phyloP scores from a whole-genome alignment of 2,113 vertebrate genomes.

The Megatriorchis doriae region DNA sequence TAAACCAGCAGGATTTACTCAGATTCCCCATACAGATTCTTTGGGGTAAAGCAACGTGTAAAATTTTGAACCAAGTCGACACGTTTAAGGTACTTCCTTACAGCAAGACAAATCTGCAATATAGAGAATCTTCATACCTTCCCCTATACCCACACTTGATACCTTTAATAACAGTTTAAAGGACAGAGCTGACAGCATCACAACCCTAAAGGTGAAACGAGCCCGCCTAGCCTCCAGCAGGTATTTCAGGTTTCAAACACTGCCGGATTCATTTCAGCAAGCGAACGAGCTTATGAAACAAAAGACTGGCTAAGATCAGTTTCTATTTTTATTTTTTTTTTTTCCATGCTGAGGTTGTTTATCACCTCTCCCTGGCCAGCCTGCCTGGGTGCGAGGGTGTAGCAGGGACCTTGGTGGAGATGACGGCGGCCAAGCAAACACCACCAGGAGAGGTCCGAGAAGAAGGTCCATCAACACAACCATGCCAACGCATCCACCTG shows the following conservation, averaged over 20 bases:
- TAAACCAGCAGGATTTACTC: neutral
- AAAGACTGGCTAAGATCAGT: neutral
- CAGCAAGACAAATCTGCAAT: neutral
- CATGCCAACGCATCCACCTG: neutral
- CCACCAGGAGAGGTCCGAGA: neutral
- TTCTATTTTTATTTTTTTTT: neutral
- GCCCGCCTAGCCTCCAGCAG: neutral
- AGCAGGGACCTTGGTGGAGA: neutral
- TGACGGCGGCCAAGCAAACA: neutral
- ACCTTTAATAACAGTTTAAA: neutral
- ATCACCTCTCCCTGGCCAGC: neutral
- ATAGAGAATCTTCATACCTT: neutral
- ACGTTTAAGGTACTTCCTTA: neutral
- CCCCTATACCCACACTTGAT: neutral
- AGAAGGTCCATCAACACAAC: neutral
- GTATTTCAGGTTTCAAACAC: constrained; percentile 25
- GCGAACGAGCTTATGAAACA: neutral
- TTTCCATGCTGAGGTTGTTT: neutral
- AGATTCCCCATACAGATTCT: neutral
- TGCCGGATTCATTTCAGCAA: neutral
- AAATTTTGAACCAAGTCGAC: neutral
- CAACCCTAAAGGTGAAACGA: neutral
- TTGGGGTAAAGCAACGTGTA: accelerated
- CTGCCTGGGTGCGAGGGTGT: accelerated
- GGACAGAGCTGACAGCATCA: neutral